Conservation (phyloP, 2,113 vertebrate genomes). For the Podarcis cretensis region DNA sequence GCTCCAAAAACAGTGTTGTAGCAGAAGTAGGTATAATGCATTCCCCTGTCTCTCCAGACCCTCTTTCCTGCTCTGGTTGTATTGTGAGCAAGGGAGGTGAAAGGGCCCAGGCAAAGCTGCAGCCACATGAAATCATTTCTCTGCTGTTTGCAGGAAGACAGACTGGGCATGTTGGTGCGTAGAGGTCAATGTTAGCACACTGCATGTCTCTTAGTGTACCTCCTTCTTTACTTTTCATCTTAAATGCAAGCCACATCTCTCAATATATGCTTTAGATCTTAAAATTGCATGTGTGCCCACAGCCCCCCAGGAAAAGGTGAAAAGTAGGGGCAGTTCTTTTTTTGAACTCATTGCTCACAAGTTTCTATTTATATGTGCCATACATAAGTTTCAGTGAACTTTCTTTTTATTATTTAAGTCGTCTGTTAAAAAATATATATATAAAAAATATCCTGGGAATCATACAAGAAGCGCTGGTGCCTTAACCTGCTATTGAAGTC, state of each 20-base stretch:
- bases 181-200: too few relatives aligned
- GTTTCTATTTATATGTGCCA: background rate
- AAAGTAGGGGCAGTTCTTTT: background rate
- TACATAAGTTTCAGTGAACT: slow-evolving; percentile 21
- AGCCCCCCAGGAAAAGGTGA: background rate
- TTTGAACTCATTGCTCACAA: background rate
- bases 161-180: too few relatives aligned
- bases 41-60: too few relatives aligned
- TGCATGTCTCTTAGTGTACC: too few relatives aligned
- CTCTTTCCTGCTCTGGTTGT: too few relatives aligned
- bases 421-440: background rate
- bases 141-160: too few relatives aligned
- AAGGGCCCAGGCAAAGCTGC: too few relatives aligned
- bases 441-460: background rate
- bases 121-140: too few relatives aligned
- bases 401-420: background rate
- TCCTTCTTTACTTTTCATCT: background rate
- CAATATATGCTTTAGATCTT: background rate
- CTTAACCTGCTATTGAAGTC: background rate
- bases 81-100: too few relatives aligned
- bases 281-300: background rate
- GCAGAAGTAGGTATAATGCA: too few relatives aligned
- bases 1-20: too few relatives aligned
- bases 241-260: background rate
- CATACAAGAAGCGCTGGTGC: slow-evolving; percentile 2